phyloP scores from a whole-genome alignment of 2,113 vertebrate species.

The Cyanoramphus novaezelandiae region DNA sequence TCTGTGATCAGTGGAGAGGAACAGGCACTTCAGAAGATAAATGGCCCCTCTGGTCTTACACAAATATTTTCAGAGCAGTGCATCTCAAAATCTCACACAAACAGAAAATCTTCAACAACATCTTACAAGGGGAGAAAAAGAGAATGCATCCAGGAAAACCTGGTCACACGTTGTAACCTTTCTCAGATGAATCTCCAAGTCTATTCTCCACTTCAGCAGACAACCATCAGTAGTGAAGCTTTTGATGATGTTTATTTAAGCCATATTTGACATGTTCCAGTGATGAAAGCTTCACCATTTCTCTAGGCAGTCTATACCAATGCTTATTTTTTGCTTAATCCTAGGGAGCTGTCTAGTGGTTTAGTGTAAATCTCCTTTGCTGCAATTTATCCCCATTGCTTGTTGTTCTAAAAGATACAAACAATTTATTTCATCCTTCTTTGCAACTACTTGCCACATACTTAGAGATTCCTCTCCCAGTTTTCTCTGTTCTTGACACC shows the following conservation, averaged over 20 bases:
- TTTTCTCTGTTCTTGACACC: not conserved
- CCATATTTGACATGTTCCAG: not conserved
- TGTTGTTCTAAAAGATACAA: not conserved
- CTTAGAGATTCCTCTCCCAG: not conserved
- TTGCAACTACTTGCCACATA: not conserved
- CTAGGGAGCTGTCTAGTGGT: not conserved
- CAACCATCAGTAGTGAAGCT: not conserved
- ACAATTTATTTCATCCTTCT: not conserved
- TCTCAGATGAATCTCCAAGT: not conserved
- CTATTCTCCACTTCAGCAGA: not conserved
- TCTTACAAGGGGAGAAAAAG: not conserved
- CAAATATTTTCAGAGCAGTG: conserved; percentile 25
- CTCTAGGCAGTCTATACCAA: not conserved
- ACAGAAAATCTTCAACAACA: not conserved
- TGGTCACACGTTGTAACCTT: not conserved
- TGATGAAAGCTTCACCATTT: not conserved
- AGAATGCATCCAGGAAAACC: not conserved
- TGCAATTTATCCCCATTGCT: not conserved
- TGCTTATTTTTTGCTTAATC: not conserved
- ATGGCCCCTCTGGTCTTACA: not conserved
- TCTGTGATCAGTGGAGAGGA: conserved; percentile 26
- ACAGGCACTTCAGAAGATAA: conserved; percentile 1
- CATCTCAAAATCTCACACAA: not conserved
- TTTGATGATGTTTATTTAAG: not conserved
- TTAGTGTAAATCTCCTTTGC: not conserved